Conservation (phyloP, 2,888 invertebrate genomes). For the Gastrophysa polygoni region DNA sequence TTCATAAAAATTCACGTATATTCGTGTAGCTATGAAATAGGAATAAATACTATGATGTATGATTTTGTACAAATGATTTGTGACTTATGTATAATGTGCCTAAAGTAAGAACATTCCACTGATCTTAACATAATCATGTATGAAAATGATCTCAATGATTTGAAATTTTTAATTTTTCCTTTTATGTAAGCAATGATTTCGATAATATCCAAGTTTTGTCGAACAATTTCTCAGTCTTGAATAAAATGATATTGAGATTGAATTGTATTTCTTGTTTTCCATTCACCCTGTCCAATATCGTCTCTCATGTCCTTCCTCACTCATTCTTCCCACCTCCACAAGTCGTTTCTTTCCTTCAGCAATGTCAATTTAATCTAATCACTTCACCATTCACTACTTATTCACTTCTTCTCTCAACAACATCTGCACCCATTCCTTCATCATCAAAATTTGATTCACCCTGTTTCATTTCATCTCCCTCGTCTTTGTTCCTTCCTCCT, state of each 20-base stretch:
- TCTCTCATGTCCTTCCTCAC: background rate
- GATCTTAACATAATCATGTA: background rate
- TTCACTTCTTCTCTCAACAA: background rate
- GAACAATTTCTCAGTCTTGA: too few relatives aligned
- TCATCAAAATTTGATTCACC: background rate
- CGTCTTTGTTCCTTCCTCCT: background rate
- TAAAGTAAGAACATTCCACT: slow-evolving; percentile 14
- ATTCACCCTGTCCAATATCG: background rate
- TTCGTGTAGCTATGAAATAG: background rate
- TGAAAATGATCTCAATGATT: slow-evolving; percentile 10
- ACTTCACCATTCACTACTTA: too few relatives aligned
- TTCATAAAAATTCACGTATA: background rate
- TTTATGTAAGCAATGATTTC: background rate
- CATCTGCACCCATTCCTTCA: background rate
- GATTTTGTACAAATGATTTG: slow-evolving; percentile 13
- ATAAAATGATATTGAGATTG: too few relatives aligned
- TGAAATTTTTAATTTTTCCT: slow-evolving; percentile 8
- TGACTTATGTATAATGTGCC: slow-evolving; percentile 9
- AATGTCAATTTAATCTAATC: too few relatives aligned
- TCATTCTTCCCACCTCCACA: background rate
- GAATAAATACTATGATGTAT: background rate
- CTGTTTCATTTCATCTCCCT: background rate
- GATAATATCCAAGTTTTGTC: too few relatives aligned
- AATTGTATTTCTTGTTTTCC: background rate
- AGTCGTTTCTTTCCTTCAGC: background rate